Conservation (phyloP, 2,888 invertebrate species). For the Trilocha varians region DNA sequence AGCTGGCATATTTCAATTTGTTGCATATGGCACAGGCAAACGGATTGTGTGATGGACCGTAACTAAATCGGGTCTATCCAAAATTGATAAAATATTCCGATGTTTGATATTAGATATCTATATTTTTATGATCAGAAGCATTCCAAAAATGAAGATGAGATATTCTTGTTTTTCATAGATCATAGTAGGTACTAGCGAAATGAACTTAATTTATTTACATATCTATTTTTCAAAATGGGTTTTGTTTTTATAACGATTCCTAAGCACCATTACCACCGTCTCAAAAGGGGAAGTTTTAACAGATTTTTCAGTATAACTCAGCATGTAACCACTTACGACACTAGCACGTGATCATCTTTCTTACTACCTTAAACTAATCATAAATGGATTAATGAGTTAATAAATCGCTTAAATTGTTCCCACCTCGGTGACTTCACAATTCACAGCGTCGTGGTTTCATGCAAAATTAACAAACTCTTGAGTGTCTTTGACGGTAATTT, state of each 20-base stretch:
- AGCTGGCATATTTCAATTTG: slow-evolving; percentile 63
- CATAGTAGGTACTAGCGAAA: too few relatives aligned
- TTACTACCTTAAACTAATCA: too few relatives aligned
- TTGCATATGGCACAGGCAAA: slow-evolving; percentile 43
- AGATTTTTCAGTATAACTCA: too few relatives aligned
- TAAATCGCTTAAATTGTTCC: slow-evolving; percentile 9
- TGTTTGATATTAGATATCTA: neutral
- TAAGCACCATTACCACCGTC: too few relatives aligned
- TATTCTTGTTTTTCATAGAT: too few relatives aligned
- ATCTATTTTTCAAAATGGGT: too few relatives aligned
- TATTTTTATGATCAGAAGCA: slow-evolving; percentile 4
- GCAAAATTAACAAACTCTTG: slow-evolving; percentile 29
- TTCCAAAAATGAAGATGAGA: too few relatives aligned
- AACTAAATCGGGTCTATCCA: slow-evolving; percentile 19
- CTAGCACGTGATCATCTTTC: too few relatives aligned
- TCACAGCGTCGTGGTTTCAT: slow-evolving; percentile 20
- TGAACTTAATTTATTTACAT: too few relatives aligned
- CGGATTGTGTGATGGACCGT: slow-evolving; percentile 40
- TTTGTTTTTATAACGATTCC: too few relatives aligned
- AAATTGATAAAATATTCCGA: neutral
- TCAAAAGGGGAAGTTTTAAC: too few relatives aligned
- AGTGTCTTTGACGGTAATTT: slow-evolving; percentile 34
- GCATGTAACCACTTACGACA: too few relatives aligned
- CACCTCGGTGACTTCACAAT: slow-evolving; percentile 18
- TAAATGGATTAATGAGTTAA: slow-evolving; percentile 2